Base-by-base conservation (phyloP, 2,113 vertebrate species). In the Microtus oregoni region DNA sequence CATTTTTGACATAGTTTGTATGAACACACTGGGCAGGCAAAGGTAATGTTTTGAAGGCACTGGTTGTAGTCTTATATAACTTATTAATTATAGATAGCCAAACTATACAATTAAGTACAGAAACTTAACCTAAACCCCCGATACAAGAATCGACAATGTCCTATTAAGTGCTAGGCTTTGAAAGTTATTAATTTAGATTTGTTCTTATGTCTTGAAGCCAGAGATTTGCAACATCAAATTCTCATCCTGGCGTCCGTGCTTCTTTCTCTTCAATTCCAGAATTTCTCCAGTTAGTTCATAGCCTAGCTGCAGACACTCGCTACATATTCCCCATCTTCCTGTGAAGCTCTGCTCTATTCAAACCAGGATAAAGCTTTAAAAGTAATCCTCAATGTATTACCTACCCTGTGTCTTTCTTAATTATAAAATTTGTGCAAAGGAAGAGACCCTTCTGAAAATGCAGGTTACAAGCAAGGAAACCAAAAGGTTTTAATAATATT, bases 361-460 rank as follows among this genome's bases (percentile, higher is more conserved):
- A 92, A 75, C 17, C 3, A 63, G 3, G 14, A 75, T 47, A 55
- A 47, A 47, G 0, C 92, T 87, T 89, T 5, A 58, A 87, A 86
- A 94, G 78, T 44, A 65, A 32, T 4, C 5, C 44, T 41, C 8
- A 67, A 4, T 63, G 2, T 65, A 1, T 78, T 93, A 50, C 5
- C 30, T 89, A 41, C 7, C 7, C 55, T 0, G 11, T 68, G 2
- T 85, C 50, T 90, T 50, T 85, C 15, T 75, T n/a, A 95, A 72
- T n/a, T 76, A 35, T 4, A 86, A 86, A 35, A 61, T 0, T 79
- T 82, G 10, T 86, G 17, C n/a, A 92, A 58, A 6, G 76, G 5
- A 3, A 93, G 89, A n/a, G 1, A 28, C 63, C 38, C 4, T 88
- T 61, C n/a, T 52, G 26, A 94, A 95, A 93, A 95, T 77, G 10